Evolutionary conservation across 2,797 vertebrate species (phyloP).

Genomic region (Xyrichtys novacula): DNA sequence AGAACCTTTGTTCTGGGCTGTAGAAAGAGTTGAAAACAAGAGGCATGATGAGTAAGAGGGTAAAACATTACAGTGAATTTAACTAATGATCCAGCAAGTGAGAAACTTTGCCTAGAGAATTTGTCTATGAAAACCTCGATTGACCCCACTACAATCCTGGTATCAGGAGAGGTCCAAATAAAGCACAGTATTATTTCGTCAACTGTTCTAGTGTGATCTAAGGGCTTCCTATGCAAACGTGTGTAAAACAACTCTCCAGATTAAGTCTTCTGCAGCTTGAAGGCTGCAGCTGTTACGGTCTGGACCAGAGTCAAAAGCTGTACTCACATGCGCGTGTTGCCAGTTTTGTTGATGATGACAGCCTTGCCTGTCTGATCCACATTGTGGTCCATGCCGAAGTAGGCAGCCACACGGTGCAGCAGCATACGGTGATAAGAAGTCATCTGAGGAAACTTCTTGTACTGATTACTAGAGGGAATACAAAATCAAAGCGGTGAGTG

Average conservation of each 20-base stretch:
- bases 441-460: constrained; percentile 99
- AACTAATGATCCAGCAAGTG: too few relatives aligned
- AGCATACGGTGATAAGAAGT: constrained; percentile 99
- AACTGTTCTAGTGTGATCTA: not conserved
- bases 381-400: constrained; percentile 99
- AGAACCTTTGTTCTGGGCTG: constrained; percentile 98
- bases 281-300: not conserved
- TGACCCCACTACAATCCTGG: not conserved
- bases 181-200: not conserved
- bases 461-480: constrained; percentile 90
- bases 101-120: not conserved
- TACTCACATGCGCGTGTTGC: constrained; percentile 96
- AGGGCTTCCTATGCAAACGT: not conserved
- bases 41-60: not conserved
- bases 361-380: constrained; percentile 99
- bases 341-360: constrained; percentile 99
- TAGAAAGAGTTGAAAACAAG: constrained; percentile 37
- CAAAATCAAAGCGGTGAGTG: constrained; percentile 1
- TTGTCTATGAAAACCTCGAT: not conserved
- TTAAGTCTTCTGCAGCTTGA: not conserved
- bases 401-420: constrained; percentile 97
- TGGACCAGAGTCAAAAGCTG: not conserved
- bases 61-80: not conserved
- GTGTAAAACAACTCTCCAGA: not conserved
- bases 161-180: not conserved